A percentile compares a stretch with the other conserved stretches of the same genome.
Conservation (phyloP, 2,888 invertebrate species). For the Mesorhabditis sp. region DNA sequence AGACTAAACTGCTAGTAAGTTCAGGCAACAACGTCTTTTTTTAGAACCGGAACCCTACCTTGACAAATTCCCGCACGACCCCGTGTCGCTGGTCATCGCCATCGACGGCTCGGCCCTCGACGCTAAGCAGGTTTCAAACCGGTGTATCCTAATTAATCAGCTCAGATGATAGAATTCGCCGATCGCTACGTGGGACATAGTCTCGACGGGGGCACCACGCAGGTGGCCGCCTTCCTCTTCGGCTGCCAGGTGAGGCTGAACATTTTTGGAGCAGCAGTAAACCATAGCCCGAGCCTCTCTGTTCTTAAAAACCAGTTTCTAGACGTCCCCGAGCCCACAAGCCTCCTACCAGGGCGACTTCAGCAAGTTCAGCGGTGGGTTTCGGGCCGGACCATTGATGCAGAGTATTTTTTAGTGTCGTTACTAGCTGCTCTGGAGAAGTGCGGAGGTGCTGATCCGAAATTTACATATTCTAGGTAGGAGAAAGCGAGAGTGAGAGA, state of each 20-base stretch:
- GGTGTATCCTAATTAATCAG: background rate
- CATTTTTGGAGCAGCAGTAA: background rate
- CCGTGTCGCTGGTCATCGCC: background rate
- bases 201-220: background rate
- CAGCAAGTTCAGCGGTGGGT: no score
- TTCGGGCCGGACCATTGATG: background rate
- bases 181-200: background rate
- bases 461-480: background rate
- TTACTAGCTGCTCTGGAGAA: background rate
- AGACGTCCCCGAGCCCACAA: background rate
- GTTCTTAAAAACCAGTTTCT: background rate
- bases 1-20: no score
- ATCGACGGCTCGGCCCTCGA: background rate
- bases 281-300: no score
- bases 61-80: background rate
- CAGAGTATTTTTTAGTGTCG: no score
- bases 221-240: background rate
- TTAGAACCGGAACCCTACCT: background rate
- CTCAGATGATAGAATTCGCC: background rate
- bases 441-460: conserved; percentile 4
- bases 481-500: background rate
- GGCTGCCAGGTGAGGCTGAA: background rate
- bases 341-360: background rate
- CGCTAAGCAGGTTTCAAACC: background rate
- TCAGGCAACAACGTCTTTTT: no score